Base-by-base conservation (phyloP, 2,113 vertebrate species). In the Felis chaus region DNA sequence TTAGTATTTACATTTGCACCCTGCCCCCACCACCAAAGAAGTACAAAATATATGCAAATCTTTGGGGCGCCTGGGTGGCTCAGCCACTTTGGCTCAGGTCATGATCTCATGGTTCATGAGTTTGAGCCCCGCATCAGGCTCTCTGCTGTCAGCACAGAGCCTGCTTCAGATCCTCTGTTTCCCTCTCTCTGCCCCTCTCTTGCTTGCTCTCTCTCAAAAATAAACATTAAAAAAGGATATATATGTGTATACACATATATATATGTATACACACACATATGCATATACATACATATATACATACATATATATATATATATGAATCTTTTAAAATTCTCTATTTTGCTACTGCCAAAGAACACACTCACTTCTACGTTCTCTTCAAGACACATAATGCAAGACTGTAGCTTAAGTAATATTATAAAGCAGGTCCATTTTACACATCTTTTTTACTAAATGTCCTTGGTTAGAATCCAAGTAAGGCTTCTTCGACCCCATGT, bases 1-100 rank as follows among this genome's bases (percentile, higher is more conserved):
- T 95, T 96, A 36, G 50, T 76, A 96, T 95, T 89, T 94, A 89
- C 88, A 90, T 92, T 80, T 89, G 48, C 4, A 73, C 45, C 25
- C 9, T 16, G n/a, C 15, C 71, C 7, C 73, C 53, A 57, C 21
- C 39, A 92, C 39, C 21, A 91, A 81, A 74, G 82, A 94, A 89
- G 18, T 71, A 71, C 61, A 92, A 69, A 41, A 84, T 45, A 25
- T 16, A 86, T 19, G 55, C 50, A 50, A 69, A 53, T 15, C 11
- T 89, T 76, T 55, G 21, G 21, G 57, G 57, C 21, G 7, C 57
- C 57, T 61, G 21, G 57, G 57, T 61, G 57, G 57, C 7, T 23
- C 21, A 23, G 8, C 8, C 7, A 61, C 57, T 61, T 61, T 21
- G 57, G 21, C 57, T 61, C 21, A 61, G 57, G 7, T 61, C 57